Percentiles rank a stretch among this genome's conserved stretches.
These are phyloP conservation scores for Ceraclea dissimilis DNA, from an alignment of 2,888 invertebrate species.

Conservation along the genomic window DNA sequence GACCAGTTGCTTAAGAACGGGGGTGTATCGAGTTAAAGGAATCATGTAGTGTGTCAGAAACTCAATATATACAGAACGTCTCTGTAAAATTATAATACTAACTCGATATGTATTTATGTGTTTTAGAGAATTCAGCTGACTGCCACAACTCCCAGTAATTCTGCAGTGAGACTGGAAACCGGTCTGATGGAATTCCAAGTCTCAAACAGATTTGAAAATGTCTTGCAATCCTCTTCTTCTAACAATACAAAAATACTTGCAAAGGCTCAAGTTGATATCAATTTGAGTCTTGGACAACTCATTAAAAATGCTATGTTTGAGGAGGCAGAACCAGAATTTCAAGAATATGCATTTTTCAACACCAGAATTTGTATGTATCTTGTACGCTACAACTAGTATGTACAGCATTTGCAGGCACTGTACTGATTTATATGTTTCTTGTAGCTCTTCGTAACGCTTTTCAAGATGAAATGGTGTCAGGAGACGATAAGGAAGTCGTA, in stretches of 20 bases:
- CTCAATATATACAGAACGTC: no score
- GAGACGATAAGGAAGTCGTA: slow-evolving; percentile 77
- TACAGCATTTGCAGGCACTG: no score
- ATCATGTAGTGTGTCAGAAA: no score
- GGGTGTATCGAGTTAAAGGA: no score
- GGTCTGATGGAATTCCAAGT: slow-evolving; percentile 89
- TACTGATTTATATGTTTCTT: not conserved
- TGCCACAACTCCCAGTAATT: slow-evolving; percentile 95
- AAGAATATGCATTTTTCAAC: slow-evolving; percentile 96
- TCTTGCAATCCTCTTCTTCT: slow-evolving; percentile 56
- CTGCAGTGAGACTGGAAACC: slow-evolving; percentile 93
- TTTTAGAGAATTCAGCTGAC: slow-evolving; percentile 86
- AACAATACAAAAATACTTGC: slow-evolving; percentile 63
- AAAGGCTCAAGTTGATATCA: slow-evolving; percentile 86
- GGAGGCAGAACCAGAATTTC: slow-evolving; percentile 95
- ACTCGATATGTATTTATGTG: no score
- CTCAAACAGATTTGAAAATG: slow-evolving; percentile 89
- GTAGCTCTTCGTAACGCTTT: slow-evolving; percentile 66
- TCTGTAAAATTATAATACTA: no score
- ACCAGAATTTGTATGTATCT: slow-evolving; percentile 69
- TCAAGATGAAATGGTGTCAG: slow-evolving; percentile 85
- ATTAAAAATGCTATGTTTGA: slow-evolving; percentile 91
- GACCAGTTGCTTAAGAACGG: no score
- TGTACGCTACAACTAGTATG: not conserved
- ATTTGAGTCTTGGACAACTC: slow-evolving; percentile 90